A percentile compares a stretch with the other conserved stretches of the same genome.
These are phyloP conservation scores for Pygoscelis antarcticus DNA, from an alignment of 2,113 vertebrate genomes.

Conservation along the genomic window DNA sequence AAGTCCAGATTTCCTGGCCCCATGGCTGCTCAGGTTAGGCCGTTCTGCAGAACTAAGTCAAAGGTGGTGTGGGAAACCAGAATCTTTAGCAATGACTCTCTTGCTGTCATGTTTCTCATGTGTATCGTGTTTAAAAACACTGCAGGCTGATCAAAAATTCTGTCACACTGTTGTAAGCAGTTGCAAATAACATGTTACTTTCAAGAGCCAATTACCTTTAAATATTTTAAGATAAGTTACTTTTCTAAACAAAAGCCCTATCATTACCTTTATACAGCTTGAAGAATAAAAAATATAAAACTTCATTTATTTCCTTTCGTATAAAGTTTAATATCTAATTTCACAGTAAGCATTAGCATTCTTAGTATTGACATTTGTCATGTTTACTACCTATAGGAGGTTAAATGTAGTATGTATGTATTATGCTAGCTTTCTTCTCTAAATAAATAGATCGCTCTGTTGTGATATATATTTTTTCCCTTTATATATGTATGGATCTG, in stretches of 20 bases:
- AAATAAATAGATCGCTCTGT: neutral
- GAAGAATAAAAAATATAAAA: neutral
- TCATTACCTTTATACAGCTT: neutral
- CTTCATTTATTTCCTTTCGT: neutral
- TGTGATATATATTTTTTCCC: neutral
- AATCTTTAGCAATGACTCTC: neutral
- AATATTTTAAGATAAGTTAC: neutral
- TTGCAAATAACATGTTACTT: neutral
- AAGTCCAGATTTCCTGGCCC: neutral
- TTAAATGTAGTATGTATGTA: neutral
- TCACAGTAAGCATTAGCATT: neutral
- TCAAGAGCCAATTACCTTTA: neutral
- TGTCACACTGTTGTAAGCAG: neutral
- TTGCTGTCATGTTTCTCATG: neutral
- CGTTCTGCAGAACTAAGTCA: neutral
- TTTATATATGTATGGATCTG: neutral
- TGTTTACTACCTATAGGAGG: neutral
- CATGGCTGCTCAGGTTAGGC: neutral
- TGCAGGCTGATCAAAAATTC: neutral
- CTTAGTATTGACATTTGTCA: neutral
- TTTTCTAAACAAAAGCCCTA: neutral
- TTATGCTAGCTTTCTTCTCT: neutral
- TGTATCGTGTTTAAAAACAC: neutral
- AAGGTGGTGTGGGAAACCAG: neutral
- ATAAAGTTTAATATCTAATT: neutral